Percentiles rank a stretch among this genome's conserved stretches.
Conservation (phyloP, 2,113 vertebrate genomes). For the Hyperopisus bebe region DNA sequence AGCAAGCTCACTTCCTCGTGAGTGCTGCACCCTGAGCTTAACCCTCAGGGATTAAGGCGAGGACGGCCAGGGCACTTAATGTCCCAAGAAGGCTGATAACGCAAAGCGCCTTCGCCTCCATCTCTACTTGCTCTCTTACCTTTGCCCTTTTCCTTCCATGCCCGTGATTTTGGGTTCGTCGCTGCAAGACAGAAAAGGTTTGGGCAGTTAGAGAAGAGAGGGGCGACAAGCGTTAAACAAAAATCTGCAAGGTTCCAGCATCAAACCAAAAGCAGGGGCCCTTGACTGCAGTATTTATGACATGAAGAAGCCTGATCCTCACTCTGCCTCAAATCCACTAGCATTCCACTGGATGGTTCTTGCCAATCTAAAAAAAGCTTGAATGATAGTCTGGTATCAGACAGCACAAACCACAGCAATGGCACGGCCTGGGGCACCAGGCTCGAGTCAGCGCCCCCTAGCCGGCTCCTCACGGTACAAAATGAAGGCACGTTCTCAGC, state of each 20-base stretch:
- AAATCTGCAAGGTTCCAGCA: neutral
- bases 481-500: neutral
- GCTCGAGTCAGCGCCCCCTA: neutral
- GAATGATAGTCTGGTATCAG: neutral
- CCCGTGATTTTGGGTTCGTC: conserved; percentile 79
- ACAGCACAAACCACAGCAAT: neutral
- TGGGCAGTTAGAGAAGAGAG: neutral
- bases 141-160: conserved; percentile 93
- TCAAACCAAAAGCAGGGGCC: neutral
- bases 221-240: neutral
- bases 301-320: neutral
- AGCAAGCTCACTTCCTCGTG: neutral
- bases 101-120: neutral
- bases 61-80: neutral
- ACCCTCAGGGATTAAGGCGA: neutral
- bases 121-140: conserved; percentile 55
- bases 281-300: neutral
- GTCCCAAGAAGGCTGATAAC: neutral
- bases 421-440: neutral
- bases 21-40: neutral
- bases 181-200: conserved; percentile 58
- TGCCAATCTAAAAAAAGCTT: neutral
- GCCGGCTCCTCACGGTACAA: neutral
- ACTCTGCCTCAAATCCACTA: neutral
- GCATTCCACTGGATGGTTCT: neutral